phyloP scores from a whole-genome alignment of 2,888 invertebrate genomes.

The Scaptomyza reducta region DNA sequence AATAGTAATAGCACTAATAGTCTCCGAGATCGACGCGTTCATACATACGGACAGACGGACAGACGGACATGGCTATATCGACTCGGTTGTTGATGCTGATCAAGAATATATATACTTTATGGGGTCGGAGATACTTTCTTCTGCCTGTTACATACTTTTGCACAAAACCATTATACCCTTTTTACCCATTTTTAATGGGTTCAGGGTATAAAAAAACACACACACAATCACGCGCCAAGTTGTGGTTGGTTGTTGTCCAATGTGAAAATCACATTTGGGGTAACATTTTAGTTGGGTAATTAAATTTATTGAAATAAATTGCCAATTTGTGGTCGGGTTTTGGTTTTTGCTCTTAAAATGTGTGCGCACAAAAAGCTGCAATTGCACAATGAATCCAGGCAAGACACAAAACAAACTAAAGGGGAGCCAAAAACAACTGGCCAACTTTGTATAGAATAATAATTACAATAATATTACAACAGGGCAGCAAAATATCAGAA shows the following conservation, averaged over 20 bases:
- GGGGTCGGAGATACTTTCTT: no score
- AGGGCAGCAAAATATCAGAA: constrained; percentile 4
- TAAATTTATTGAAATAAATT: constrained; percentile 76
- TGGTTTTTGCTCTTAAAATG: constrained; percentile 46
- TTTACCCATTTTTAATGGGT: no score
- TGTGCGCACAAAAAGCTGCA: constrained; percentile 19
- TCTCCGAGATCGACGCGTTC: no score
- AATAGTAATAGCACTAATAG: no score
- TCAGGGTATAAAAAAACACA: no score
- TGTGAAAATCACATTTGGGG: constrained; percentile 35
- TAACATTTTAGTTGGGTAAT: constrained; percentile 55
- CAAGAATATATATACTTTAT: no score
- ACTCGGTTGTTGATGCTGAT: no score
- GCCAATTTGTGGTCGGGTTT: constrained; percentile 55
- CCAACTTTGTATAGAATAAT: constrained; percentile 2
- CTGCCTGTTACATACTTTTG: no score
- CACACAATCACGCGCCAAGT: neutral
- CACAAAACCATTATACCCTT: no score
- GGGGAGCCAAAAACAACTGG: neutral
- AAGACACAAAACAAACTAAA: neutral
- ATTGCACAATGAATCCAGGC: constrained; percentile 26
- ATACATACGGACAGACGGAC: no score
- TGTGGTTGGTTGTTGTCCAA: neutral
- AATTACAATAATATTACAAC: constrained; percentile 12
- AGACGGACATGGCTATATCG: no score